Evolutionary conservation across 1,140 invertebrate genomes (phyloP), one percentile per base, ranked within the genome.

Genomic region (Macrocentrus cingulum): DNA sequence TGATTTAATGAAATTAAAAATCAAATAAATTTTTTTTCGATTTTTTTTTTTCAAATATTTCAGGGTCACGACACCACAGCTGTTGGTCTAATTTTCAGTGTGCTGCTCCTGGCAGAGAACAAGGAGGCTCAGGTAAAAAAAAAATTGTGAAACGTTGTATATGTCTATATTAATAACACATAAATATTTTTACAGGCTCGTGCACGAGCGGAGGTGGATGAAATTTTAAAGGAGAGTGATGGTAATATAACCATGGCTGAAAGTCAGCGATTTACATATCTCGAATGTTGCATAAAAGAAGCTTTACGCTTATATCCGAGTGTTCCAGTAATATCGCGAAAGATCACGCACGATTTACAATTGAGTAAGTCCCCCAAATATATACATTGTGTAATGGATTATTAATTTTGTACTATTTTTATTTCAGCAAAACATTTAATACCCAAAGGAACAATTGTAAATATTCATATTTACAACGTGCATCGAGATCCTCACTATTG

Each of bases 201-300:
- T n/a, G 62, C 57, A 1, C 61, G 66, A 54, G 25, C 56, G 19
- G 68, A 70, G 55, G 18, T 70, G 6, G 50, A 63, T 13, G n/a
- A 55, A 54, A 20, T 50, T 13, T 49, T 63, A 7, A 45, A 62
- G 37, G 49, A 63, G 22, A 54, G 29, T 37, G 50, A 54, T 25
- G 64, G 63, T 34, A 50, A 51, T 16, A 56, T 66, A 7, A 41
- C 36, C 29, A 65, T 63, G 1, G 7, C 37, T 6, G 65, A 63
- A 22, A 2, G 66, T 3, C 63, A 64, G 48, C 55, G 57, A 15
- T 55, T 64, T 15, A 0, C 55, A 1, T 85, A 86, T 65, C 63
- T 87, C 41, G 85, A 87, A 63, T 74, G 79, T 60, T 82, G 81
- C 49, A 82, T 87, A 29, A 87, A 87, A 70, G 85, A 87, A 76